phyloP scores from a whole-genome alignment of 2,113 vertebrate species.

The Centrocercus urophasianus region DNA sequence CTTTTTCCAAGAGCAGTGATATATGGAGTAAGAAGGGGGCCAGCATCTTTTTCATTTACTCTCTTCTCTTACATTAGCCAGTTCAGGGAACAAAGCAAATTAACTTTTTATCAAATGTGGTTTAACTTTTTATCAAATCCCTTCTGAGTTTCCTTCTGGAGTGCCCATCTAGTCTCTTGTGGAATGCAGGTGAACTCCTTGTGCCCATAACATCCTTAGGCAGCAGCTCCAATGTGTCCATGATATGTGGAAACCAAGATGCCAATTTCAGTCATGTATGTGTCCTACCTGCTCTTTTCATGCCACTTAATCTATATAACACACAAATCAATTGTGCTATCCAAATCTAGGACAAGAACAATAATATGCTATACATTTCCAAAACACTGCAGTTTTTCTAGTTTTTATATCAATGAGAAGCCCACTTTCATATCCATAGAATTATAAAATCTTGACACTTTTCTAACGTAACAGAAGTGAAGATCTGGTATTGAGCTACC shows the following conservation, averaged over 20 bases:
- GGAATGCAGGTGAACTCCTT: not conserved
- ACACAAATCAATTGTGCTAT: not conserved
- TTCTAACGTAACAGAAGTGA: not conserved
- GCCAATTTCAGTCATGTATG: not conserved
- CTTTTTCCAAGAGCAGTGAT: not conserved
- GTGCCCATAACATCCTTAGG: fast-evolving
- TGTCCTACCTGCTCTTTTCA: not conserved
- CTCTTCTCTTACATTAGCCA: not conserved
- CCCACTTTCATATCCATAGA: not conserved
- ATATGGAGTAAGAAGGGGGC: not conserved
- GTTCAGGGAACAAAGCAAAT: not conserved
- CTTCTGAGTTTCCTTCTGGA: not conserved
- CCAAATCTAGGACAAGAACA: not conserved
- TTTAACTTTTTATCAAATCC: not conserved
- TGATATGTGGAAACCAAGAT: not conserved
- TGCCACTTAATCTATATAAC: not conserved
- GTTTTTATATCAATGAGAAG: not conserved
- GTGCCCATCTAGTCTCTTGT: not conserved
- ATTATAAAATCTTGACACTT: not conserved
- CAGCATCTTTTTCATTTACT: not conserved
- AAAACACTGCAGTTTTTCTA: not conserved
- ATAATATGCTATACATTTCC: not conserved
- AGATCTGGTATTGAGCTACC: not conserved
- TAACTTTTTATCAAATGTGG: not conserved
- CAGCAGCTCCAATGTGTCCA: not conserved